phyloP scores from a whole-genome alignment of 2,888 invertebrate genomes.

The Mimachlamys varia region DNA sequence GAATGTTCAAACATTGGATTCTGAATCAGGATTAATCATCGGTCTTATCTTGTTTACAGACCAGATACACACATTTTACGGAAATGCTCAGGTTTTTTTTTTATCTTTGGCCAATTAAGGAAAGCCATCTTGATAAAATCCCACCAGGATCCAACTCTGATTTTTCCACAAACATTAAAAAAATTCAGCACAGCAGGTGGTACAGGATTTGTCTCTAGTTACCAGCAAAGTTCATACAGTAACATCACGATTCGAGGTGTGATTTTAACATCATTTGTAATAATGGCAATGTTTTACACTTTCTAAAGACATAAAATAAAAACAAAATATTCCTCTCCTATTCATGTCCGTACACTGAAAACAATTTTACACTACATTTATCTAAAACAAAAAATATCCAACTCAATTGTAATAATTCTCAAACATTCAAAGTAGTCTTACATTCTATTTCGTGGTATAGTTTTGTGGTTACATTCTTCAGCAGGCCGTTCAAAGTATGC shows the following conservation, averaged over 20 bases:
- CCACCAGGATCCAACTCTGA: not conserved
- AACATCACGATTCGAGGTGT: too few species aligned
- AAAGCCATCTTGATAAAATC: not conserved
- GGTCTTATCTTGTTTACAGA: slow-evolving; percentile 21
- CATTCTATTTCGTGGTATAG: not conserved
- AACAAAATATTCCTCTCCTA: too few species aligned
- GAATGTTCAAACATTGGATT: not conserved
- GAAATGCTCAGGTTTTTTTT: not conserved
- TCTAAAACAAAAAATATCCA: too few species aligned
- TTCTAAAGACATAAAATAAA: too few species aligned
- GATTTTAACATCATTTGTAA: too few species aligned
- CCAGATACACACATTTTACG: not conserved
- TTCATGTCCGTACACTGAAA: too few species aligned
- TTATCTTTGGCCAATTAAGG: slow-evolving; percentile 15
- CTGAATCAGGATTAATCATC: not conserved
- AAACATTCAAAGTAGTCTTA: not conserved
- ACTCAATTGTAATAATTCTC: not conserved
- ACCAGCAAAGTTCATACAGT: too few species aligned
- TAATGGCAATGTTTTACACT: too few species aligned
- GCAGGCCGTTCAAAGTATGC: not conserved
- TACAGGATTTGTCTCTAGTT: too few species aligned
- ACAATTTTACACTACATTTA: too few species aligned
- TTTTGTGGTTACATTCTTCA: not conserved
- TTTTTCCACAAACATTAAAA: not conserved
- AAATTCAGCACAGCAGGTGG: too few species aligned